A percentile compares a stretch with the other conserved stretches of the same genome.
Evolutionary conservation across 2,888 invertebrate species (phyloP).

Genomic region (Iphiclides podalirius): DNA sequence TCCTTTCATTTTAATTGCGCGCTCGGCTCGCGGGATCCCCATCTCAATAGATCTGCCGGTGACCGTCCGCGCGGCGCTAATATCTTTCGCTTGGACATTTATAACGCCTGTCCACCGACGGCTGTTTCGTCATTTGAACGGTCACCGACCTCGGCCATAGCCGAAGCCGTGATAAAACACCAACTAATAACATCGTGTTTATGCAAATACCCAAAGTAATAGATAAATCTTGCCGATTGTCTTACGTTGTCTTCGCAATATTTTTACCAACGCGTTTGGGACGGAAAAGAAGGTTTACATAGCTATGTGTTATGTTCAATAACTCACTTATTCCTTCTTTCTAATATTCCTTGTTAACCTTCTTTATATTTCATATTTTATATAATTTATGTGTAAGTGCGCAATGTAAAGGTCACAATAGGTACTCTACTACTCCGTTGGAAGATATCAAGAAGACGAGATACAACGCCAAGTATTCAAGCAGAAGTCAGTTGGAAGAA

Average conservation of each 20-base stretch:
- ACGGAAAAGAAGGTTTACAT: too few species aligned
- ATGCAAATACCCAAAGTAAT: not conserved
- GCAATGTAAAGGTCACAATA: too few species aligned
- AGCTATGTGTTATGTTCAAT: too few species aligned
- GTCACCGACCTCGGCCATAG: not conserved
- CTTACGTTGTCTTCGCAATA: not conserved
- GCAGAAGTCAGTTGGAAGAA: too few species aligned
- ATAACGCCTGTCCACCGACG: conserved; percentile 20
- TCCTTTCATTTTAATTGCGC: conserved; percentile 64
- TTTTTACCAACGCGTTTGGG: not conserved
- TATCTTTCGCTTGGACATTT: conserved; percentile 20
- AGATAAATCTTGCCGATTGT: not conserved
- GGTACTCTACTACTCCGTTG: too few species aligned
- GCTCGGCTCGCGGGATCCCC: conserved; percentile 34
- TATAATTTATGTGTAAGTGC: too few species aligned
- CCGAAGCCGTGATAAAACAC: not conserved
- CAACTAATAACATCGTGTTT: not conserved
- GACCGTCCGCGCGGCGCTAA: conserved; percentile 29
- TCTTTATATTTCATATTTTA: too few species aligned
- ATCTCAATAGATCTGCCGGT: conserved; percentile 34
- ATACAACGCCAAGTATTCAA: too few species aligned
- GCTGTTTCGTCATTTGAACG: conserved; percentile 20
- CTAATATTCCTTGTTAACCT: too few species aligned
- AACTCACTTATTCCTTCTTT: too few species aligned
- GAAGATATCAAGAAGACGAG: too few species aligned